Base-by-base conservation (phyloP, 2,113 vertebrate genomes). In the Equus przewalskii region DNA sequence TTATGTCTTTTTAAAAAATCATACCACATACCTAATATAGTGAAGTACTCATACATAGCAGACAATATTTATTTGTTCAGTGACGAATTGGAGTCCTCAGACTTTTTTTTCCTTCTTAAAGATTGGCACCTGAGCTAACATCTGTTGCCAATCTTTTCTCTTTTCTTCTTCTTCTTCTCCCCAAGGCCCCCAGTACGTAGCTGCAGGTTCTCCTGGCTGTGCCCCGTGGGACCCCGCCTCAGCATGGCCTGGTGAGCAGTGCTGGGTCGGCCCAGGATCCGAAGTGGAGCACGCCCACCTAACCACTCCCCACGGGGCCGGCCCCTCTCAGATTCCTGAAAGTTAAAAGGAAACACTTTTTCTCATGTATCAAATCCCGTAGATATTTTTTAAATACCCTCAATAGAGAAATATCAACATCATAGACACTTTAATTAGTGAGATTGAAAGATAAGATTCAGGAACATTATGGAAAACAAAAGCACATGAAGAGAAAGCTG, bases 371-470 rank as follows among this genome's bases (percentile, higher is more conserved):
- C 21, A 69, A 97, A 92, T 96, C 87, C 5, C 49, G 67, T 65
- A 54, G 30, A 7, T 93, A 72, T 76, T 1, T 80, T 95, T 85
- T 76, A 96, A 96, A 84, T 72, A 89, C n/a, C 28, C 60, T 51
- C 18, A 46, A 7, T 26, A 96, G 73, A 93, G 44, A 92, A 92
- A 94, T 92, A 73, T 36, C 36, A 97, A 92, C 54, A 30, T 93
- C 33, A 79, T 70, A 58, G 54, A 84, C 78, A 79, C 96, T 96
- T 94, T 89, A 96, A 87, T 97, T 91, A 96, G 90, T 93, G 89
- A 93, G 12, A 49, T 24, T 78, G 58, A 94, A 96, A 95, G 69
- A 67, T 95, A 80, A 90, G 60, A 92, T 65, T 85, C 21, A 72
- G 21, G 28, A 73, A 33, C 6, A 84, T 80, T 94, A 28, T 76